Conservation (phyloP, 2,888 invertebrate genomes). For the Drosophila maculinotata region DNA sequence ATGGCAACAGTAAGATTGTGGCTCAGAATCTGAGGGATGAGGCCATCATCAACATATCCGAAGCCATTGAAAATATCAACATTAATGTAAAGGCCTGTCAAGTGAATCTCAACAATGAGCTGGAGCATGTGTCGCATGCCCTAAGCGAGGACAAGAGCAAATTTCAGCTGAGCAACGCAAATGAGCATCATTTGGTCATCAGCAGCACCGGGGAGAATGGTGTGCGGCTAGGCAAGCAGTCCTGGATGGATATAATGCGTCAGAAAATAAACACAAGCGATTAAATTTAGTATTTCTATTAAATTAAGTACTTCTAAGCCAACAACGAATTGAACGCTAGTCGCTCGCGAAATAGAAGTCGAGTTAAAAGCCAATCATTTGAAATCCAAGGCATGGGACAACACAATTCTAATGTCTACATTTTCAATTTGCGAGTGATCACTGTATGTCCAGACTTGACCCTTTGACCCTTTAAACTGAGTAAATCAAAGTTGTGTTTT, state of each 20-base stretch:
- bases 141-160: conserved; percentile 66
- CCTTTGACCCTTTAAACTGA: not conserved
- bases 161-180: conserved; percentile 69
- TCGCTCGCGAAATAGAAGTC: no score
- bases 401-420: no score
- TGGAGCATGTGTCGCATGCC: conserved; percentile 75
- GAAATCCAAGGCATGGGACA: no score
- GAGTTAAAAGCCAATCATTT: no score
- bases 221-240: conserved; percentile 82
- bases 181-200: conserved; percentile 64
- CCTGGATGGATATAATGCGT: conserved; percentile 82
- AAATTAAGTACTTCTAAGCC: conserved; percentile 2
- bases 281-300: conserved; percentile 19
- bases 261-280: conserved; percentile 28
- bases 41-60: conserved; percentile 82
- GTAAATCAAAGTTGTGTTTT: conserved; percentile 10
- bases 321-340: no score
- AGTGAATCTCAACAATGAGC: conserved; percentile 71
- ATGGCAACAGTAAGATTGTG: conserved; percentile 78
- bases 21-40: conserved; percentile 68
- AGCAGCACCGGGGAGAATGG: conserved; percentile 68
- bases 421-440: no score
- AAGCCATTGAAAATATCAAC: conserved; percentile 79
- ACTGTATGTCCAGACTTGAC: not conserved
- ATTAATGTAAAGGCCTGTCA: conserved; percentile 73